Evolutionary conservation across 2,888 invertebrate species (phyloP), one percentile per base, ranked within the genome.

Genomic region (Protophormia terraenovae): DNA sequence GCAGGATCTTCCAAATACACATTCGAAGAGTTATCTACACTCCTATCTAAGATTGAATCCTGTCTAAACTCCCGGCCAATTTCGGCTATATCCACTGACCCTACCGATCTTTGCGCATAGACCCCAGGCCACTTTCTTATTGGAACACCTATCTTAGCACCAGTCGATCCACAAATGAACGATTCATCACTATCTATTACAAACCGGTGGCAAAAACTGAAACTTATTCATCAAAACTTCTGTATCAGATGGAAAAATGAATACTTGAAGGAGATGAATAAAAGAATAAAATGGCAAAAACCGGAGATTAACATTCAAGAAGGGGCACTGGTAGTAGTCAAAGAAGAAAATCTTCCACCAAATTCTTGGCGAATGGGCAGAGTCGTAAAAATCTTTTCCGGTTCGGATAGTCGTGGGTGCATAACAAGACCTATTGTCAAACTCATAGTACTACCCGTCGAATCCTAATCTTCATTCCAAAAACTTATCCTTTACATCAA

Each of bases 121-220:
- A n/a, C n/a, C n/a, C n/a, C n/a, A n/a, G n/a, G n/a, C 22, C 79
- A 64, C 22, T 79, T 79, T 29, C 22, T 79, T 1, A 80, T 73
- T 14, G 73, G 80, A 0, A 7, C 16, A 14, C 67, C 67, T 4
- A 72, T 80, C 7, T n/a, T 73, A 14, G n/a, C 55, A 7, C 24
- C 58, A 3, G 4, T 66, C 3, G 66, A 80, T 22, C 45, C 41
- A 2, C 41, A 64, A 2, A 22, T 64, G 10, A 7, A 79, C 12
- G 29, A 55, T 7, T 12, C 35, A 12, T 22, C 32, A 12, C n/a
- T 22, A 0, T 69, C 27, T 1, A 16, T 69, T 19, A 10, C 24
- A 0, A 69, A 73, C 10, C 41, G 66, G 6, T 79, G 64, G 62
- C 71, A 71, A 53, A 3, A 50, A 35, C 50, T 62, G 1, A 79